A percentile compares a stretch with the other conserved stretches of the same genome.
Conservation (phyloP, 2,113 vertebrate genomes). For the Ictidomys tridecemlineatus region DNA sequence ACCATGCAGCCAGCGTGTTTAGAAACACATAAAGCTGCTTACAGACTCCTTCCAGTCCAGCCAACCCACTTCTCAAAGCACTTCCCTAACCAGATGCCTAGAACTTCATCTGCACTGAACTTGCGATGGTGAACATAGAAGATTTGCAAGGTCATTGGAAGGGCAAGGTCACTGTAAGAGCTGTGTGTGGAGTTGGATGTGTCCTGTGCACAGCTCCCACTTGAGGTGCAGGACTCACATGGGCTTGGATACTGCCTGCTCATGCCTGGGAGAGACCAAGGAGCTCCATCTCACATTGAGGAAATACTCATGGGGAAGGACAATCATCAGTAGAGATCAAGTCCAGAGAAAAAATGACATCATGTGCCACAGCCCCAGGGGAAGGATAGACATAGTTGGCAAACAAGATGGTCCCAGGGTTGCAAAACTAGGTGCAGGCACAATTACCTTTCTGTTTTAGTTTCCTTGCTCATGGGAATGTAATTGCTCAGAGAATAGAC, state of each 20-base stretch:
- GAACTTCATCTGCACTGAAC: not conserved
- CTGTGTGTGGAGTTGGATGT: not conserved
- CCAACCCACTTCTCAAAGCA: not conserved
- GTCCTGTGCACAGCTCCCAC: not conserved
- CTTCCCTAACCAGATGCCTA: not conserved
- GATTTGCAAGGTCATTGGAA: not conserved
- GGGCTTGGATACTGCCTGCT: not conserved
- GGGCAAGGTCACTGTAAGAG: not conserved
- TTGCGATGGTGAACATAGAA: not conserved
- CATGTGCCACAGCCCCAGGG: not conserved
- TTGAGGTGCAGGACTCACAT: not conserved
- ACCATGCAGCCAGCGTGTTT: not conserved
- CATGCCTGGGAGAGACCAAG: not conserved
- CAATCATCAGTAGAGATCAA: not conserved
- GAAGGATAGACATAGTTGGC: not conserved
- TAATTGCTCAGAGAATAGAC: slow-evolving; percentile 3
- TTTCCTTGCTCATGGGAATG: not conserved
- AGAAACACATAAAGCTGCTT: not conserved
- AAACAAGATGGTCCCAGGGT: not conserved
- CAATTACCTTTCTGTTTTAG: not conserved
- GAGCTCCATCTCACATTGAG: not conserved
- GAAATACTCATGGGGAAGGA: not conserved
- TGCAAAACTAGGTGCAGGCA: not conserved
- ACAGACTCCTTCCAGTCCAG: not conserved
- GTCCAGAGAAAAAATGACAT: not conserved